Evolutionary conservation across 2,113 vertebrate species (phyloP), one percentile per base, ranked within the genome.

Genomic region (Percopsis transmontana): DNA sequence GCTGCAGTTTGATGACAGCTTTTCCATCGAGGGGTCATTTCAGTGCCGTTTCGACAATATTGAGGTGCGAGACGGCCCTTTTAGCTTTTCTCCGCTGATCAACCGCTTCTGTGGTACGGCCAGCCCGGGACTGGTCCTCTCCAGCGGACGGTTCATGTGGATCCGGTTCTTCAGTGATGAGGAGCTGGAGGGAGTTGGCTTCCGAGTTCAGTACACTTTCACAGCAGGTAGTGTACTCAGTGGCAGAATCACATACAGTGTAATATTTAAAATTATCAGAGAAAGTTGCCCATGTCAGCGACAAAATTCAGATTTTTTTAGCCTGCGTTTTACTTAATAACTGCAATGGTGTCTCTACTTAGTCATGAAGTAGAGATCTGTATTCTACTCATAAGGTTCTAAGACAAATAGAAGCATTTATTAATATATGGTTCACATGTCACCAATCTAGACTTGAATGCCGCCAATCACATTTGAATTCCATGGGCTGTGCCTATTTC

Each of bases 111-210:
- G 97, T 48, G 96, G 97, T 40, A 78, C 93, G 13, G 85, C 91
- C 85, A 94, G 93, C 55, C 97, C 97, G 1, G 87, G 93, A 0
- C 83, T 94, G 62, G 94, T 99, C 83, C 90, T 93, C 69, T 98
- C 96, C 76, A 97, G 94, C 0, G 97, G 97, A 33, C 94, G 97
- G 79, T 99, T 98, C 82, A 95, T 99, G 95, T 98, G 96, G 96
- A 94, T 99, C 84, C 96, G 95, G 70, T 99, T 99, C 88, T 94
- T 86, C 77, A 98, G 96, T 24, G 97, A 99, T 74, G 97, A 97
- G 70, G 97, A 99, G 79, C 89, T 99, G 60, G 97, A 99, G 89
- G 96, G 95, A 51, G 87, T 89, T 41, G 97, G 97, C 64, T 99
- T 98, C 89, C 92, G 91, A 73, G 95, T 97, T 74, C 94, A 94